Evolutionary conservation across 2,113 vertebrate genomes (phyloP).

Genomic region (Hypomesus transpacificus): DNA sequence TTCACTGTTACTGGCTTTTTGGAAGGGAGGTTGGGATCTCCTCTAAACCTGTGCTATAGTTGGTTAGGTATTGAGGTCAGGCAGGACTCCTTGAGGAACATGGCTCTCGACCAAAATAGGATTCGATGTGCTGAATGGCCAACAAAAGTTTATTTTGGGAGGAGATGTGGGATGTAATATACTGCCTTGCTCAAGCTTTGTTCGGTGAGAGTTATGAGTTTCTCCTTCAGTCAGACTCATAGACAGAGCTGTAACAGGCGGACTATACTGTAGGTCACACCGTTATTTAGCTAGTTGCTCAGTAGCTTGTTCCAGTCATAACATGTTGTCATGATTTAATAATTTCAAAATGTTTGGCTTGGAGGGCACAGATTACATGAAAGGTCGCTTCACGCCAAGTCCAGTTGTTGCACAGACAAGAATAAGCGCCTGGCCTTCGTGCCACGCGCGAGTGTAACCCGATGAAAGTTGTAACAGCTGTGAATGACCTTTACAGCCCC

Average conservation of each 20-base stretch:
- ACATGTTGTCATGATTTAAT: not conserved
- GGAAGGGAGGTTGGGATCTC: too few relatives aligned
- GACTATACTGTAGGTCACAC: not conserved
- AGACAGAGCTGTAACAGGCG: too few relatives aligned
- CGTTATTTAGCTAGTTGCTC: not conserved
- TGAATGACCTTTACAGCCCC: constrained; percentile 30
- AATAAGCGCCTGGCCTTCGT: constrained; percentile 2
- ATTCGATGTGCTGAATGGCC: not conserved
- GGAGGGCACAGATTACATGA: not conserved
- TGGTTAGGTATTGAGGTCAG: too few relatives aligned
- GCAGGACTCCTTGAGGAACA: too few relatives aligned
- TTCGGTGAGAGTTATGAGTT: too few relatives aligned
- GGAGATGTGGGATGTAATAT: too few relatives aligned
- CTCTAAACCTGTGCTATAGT: too few relatives aligned
- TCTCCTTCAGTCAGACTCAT: too few relatives aligned
- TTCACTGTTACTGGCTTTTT: too few relatives aligned
- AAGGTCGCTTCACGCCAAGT: not conserved
- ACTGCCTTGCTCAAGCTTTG: too few relatives aligned
- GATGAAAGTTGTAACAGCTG: constrained; percentile 34
- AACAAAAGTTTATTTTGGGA: not conserved
- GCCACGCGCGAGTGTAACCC: constrained; percentile 20
- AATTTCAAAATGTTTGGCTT: not conserved
- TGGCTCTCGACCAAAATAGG: not conserved
- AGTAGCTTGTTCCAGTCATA: not conserved
- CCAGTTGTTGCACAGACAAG: constrained; percentile 26